Base-by-base conservation (phyloP, 2,797 vertebrate species). In the Setipinna tenuifilis region DNA sequence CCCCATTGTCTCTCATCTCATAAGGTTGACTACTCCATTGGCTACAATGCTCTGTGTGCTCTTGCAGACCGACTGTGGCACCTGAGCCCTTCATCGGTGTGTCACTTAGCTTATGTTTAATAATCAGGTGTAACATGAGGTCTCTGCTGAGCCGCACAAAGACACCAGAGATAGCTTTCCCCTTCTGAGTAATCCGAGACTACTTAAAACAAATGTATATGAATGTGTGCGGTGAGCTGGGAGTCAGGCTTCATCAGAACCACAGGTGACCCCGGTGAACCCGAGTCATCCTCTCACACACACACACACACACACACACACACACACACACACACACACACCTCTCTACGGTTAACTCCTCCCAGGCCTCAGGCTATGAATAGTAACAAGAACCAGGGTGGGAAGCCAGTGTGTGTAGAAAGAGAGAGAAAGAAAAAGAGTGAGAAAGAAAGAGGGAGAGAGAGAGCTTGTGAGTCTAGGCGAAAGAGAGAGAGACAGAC, bases 121-220 rank as follows among this genome's bases (percentile, higher is more conserved):
- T 78, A 78, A 44, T 12, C 71, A 19, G 35, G 35, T 78, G 71
- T 6, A 78, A 78, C 71, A 21, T 10, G 35, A 78, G 35, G 12
- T 10, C 68, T 35, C 31, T 41, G 68, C 4, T 14, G 31, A 31
- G 35, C 28, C 1, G 31, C 71, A 21, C 71, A 44, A 16, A 75
- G 28, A 41, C 11, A 44, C 35, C 17, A 41, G 35, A 35, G 3
- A 28, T 71, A 16, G 19, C 17, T 21, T 44, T 21, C 16, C 35
- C 71, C 12, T 14, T 9, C 31, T 78, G 71, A 7, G 71, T 78
- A 78, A 78, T 44, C 5, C 2, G 71, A 78, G 71, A 6, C 0
- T 17, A 78, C 35, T 78, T 78, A 19, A 78, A 78, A 78, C 35
- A 71, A 19, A 71, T 71, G 68, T 14, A 71, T 35, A 44, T 41